phyloP scores from a whole-genome alignment of 2,797 vertebrate species.

The Bovichtus variegatus region DNA sequence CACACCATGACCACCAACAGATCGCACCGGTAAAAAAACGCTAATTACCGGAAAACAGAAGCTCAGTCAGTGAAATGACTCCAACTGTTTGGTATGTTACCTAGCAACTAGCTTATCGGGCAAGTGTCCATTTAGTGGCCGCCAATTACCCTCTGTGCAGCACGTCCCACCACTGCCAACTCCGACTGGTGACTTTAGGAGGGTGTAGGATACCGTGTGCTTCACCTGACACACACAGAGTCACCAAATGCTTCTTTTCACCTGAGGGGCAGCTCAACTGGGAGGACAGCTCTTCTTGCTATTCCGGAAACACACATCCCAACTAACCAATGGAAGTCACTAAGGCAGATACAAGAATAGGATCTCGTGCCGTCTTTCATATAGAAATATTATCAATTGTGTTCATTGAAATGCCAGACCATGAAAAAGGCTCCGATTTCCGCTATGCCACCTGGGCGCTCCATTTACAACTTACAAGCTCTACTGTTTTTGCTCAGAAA shows the following conservation, averaged over 20 bases:
- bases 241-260: constrained; percentile 68
- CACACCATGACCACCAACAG: too few species aligned
- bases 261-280: constrained; percentile 49
- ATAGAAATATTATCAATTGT: constrained; percentile 16
- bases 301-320: constrained; percentile 33
- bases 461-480: constrained; percentile 41
- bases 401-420: constrained; percentile 18
- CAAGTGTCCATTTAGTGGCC: constrained; percentile 48
- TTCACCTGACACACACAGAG: constrained; percentile 67
- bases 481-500: constrained; percentile 36
- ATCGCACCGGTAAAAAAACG: too few species aligned
- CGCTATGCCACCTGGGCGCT: not conserved
- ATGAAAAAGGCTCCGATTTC: constrained; percentile 14
- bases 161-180: constrained; percentile 54
- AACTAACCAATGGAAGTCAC: constrained; percentile 38
- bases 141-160: constrained; percentile 58
- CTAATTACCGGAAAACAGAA: too few species aligned
- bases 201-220: constrained; percentile 49
- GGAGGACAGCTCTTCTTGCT: constrained; percentile 28
- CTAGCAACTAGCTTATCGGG: constrained; percentile 54
- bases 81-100: constrained; percentile 53
- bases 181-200: constrained; percentile 58
- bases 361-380: constrained; percentile 9
- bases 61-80: constrained; percentile 25
- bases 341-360: constrained; percentile 6